phyloP scores from a whole-genome alignment of 2,113 vertebrate species.

The Ceratotherium simum region DNA sequence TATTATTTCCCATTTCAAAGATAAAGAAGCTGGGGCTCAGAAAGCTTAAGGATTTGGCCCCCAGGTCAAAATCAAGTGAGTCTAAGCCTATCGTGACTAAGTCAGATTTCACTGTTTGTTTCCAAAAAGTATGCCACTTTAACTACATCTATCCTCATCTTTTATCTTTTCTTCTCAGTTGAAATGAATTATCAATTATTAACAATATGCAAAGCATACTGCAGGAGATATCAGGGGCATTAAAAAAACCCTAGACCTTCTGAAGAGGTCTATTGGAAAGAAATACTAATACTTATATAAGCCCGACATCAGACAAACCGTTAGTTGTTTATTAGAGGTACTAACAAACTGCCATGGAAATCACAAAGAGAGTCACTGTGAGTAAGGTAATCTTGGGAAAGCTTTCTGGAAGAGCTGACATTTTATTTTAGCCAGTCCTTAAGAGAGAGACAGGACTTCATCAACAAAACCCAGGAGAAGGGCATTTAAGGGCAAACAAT shows the following conservation, averaged over 20 bases:
- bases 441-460: not conserved
- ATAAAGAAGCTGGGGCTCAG: not conserved
- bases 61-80: not conserved
- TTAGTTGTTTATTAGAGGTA: not conserved
- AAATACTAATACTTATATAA: not conserved
- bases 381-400: not conserved
- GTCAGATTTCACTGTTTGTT: not conserved
- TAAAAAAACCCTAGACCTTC: not conserved
- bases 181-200: constrained; percentile 29
- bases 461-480: not conserved
- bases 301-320: not conserved
- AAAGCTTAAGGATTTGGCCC: not conserved
- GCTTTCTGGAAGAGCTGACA: not conserved
- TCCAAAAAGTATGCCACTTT: not conserved
- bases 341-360: not conserved
- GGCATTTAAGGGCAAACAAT: not conserved
- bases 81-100: not conserved
- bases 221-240: not conserved
- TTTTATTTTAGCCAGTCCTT: constrained; percentile 37
- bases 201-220: not conserved
- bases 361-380: not conserved
- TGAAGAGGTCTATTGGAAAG: not conserved
- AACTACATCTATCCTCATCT: not conserved
- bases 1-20: not conserved
- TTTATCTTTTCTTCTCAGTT: constrained; percentile 6